Percentiles rank a stretch among this genome's conserved stretches.
phyloP scores from a whole-genome alignment of 2,888 invertebrate genomes.

The Drosophila pegasa region DNA sequence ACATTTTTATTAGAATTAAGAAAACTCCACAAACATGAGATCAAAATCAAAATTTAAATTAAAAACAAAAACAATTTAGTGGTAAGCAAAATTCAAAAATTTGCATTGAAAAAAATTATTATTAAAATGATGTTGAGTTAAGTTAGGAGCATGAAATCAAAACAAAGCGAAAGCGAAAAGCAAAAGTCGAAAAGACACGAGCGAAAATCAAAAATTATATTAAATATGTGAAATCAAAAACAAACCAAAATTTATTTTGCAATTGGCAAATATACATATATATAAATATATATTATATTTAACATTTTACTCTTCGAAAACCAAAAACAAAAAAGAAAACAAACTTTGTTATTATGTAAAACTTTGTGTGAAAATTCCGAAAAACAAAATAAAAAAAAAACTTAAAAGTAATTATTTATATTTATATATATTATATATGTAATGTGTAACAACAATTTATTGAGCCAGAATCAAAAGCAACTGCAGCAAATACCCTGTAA shows the following conservation, averaged over 20 bases:
- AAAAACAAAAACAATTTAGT: constrained; percentile 43
- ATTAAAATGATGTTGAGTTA: constrained; percentile 63
- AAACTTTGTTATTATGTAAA: constrained; percentile 70
- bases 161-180: constrained; percentile 17
- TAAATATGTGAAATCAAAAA: constrained; percentile 63
- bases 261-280: constrained; percentile 69
- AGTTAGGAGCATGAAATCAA: constrained; percentile 64
- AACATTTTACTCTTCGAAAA: constrained; percentile 63
- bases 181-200: constrained; percentile 21
- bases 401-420: constrained; percentile 71
- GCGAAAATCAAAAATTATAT: constrained; percentile 63
- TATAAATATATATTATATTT: constrained; percentile 61
- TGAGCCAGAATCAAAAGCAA: constrained; percentile 66
- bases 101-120: constrained; percentile 61
- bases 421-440: constrained; percentile 53
- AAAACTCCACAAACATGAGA: constrained; percentile 37
- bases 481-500: constrained; percentile 24
- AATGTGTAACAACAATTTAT: constrained; percentile 60
- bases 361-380: constrained; percentile 52
- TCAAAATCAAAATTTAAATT: constrained; percentile 52
- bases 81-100: constrained; percentile 56
- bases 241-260: constrained; percentile 58
- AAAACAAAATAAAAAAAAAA: constrained; percentile 37
- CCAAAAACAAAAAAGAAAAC: constrained; percentile 18
- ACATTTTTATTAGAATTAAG: constrained; percentile 71